These are phyloP conservation scores for Nothocercus nigrocapillus DNA, from an alignment of 2,113 vertebrate species.

Conservation along the genomic window DNA sequence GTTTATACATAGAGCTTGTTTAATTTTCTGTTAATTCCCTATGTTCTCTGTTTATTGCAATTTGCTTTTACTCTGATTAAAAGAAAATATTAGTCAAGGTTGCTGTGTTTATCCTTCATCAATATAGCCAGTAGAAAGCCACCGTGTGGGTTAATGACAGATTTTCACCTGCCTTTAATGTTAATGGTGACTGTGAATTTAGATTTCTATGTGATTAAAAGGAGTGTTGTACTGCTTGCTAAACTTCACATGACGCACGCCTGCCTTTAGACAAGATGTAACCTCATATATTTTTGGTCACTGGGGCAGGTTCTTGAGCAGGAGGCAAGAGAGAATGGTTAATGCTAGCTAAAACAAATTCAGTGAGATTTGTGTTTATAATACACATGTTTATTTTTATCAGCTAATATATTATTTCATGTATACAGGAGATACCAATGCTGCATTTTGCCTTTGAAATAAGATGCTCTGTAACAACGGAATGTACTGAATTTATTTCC, in stretches of 20 bases:
- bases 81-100: conserved; percentile 51
- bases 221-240: not conserved
- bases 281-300: not conserved
- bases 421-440: not conserved
- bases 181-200: not conserved
- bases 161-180: conserved; percentile 23
- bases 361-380: not conserved
- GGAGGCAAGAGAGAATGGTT: not conserved
- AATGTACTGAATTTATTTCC: conserved; percentile 1
- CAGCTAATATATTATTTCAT: not conserved
- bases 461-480: not conserved
- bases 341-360: not conserved
- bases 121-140: not conserved
- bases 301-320: not conserved
- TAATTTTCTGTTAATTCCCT: conserved; percentile 56
- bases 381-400: not conserved
- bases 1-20: conserved; percentile 16
- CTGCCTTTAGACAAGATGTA: not conserved
- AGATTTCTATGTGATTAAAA: not conserved
- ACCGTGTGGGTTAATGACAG: conserved; percentile 17
- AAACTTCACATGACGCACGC: not conserved
- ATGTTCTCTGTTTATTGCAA: not conserved
- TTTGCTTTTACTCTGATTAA: conserved; percentile 54
- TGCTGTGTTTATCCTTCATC: conserved; percentile 26
- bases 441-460: not conserved